Conservation (phyloP, 2,797 vertebrate genomes). For the Aeoliscus strigatus region DNA sequence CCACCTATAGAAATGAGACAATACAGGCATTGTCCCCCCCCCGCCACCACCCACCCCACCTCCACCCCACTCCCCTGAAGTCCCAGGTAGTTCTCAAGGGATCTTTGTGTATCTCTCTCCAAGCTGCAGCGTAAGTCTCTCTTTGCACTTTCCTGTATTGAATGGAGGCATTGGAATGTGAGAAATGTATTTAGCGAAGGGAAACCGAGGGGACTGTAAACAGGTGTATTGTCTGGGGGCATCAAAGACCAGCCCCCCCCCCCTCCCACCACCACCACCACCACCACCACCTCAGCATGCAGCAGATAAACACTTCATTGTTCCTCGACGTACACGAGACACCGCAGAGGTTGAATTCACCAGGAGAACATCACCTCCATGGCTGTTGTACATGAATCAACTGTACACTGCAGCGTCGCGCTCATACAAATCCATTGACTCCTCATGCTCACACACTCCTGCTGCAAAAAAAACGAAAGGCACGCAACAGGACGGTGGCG, state of each 20-base stretch:
- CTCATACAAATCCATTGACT: too few species aligned
- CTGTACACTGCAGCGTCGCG: too few species aligned
- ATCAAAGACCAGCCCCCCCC: conserved; percentile 45
- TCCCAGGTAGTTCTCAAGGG: conserved; percentile 71
- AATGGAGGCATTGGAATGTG: conserved; percentile 72
- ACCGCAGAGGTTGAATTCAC: conserved; percentile 46
- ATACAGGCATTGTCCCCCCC: conserved; percentile 57
- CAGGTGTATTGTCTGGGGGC: conserved; percentile 72
- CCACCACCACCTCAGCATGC: conserved; percentile 34
- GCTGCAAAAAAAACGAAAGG: conserved; percentile 2
- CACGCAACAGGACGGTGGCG: too few species aligned
- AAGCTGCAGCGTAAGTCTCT: conserved; percentile 49
- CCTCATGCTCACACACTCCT: conserved; percentile 22
- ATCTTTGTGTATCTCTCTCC: conserved; percentile 61
- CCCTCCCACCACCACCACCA: not conserved
- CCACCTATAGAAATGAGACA: conserved; percentile 66
- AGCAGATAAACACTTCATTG: conserved; percentile 58
- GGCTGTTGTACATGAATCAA: too few species aligned
- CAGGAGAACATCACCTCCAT: conserved; percentile 38
- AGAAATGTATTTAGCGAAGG: conserved; percentile 74
- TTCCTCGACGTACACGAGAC: conserved; percentile 41
- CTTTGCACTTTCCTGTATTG: conserved; percentile 73
- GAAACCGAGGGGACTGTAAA: conserved; percentile 69
- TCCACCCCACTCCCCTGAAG: conserved; percentile 10
- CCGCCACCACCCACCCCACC: not conserved